Evolutionary conservation across 2,888 invertebrate species (phyloP), one percentile per base, ranked within the genome.

Genomic region (Mythimna albipuncta): DNA sequence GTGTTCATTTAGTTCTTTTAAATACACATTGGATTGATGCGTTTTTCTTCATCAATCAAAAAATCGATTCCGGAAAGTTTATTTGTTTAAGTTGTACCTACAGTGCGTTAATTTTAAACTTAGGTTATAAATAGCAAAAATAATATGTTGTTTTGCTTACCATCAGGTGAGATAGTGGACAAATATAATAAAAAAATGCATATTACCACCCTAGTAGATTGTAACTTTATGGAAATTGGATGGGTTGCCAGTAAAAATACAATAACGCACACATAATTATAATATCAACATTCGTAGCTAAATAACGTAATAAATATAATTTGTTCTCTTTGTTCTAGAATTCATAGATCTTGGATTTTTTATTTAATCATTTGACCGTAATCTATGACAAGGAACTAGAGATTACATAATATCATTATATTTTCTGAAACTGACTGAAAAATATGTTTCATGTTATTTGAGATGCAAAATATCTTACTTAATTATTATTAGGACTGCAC

Each of bases 301-400:
- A 54, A 59, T 35, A 61, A 59, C 6, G 52, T 44, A 57, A 52
- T 26, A 21, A 55, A 62, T 50, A 69, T 54, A 55, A 35, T 58
- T 65, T 65, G 54, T 68, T 81, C 57, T 57, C 57, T 19, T 67
- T 64, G 64, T 63, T 81, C 52, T 70, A 41, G 7, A 4, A 16
- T 50, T 57, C 21, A 58, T 41, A 61, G 38, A 57, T 50, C 19
- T 58, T 47, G 35, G 10, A 6, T 21, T n/a, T 69, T 68, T 38
- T 64, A 2, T 38, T 38, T 2, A 38, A 32, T 26, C 21, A 19
- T 35, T 54, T 32, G n/a, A 47, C 16, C 26, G 13, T 44, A 52
- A 57, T n/a, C 13, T 52, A 44, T 38, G 19, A 47, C 47, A 6
- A 59, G 50, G 9, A 52, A 52, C 50, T 16, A 52, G n/a, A 52